phyloP scores from a whole-genome alignment of 2,888 invertebrate species.

The Amphipoea oculea region DNA sequence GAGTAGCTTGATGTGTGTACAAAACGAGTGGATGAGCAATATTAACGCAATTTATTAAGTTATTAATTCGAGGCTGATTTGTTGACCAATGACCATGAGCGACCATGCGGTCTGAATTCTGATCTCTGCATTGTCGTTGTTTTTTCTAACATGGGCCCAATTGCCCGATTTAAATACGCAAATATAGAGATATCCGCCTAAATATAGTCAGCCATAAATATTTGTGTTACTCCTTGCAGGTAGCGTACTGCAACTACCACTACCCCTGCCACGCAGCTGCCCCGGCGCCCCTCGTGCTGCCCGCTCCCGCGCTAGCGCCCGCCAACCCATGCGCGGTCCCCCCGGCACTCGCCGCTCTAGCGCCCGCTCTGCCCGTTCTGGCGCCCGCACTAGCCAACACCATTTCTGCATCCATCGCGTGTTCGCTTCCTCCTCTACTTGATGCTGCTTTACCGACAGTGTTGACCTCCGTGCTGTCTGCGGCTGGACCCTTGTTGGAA shows the following conservation, averaged over 20 bases:
- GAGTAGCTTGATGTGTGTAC: too few species aligned
- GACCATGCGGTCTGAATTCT: not conserved
- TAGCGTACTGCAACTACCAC: slow-evolving; percentile 49
- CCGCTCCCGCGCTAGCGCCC: slow-evolving; percentile 46
- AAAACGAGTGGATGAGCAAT: not conserved
- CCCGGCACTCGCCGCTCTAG: slow-evolving; percentile 64
- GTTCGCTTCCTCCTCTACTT: slow-evolving; percentile 69
- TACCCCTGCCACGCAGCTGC: slow-evolving; percentile 43
- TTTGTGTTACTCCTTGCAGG: slow-evolving; percentile 13
- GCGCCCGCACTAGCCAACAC: slow-evolving; percentile 69
- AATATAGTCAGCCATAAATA: not conserved
- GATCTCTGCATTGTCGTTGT: not conserved
- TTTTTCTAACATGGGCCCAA: not conserved
- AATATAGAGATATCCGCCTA: not conserved
- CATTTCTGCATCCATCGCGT: slow-evolving; percentile 68
- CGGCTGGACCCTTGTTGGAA: slow-evolving; percentile 74
- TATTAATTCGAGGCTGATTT: not conserved
- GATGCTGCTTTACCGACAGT: slow-evolving; percentile 77
- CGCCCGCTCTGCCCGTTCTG: slow-evolving; percentile 67
- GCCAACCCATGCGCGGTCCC: slow-evolving; percentile 47
- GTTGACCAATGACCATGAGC: not conserved
- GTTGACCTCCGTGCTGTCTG: slow-evolving; percentile 75
- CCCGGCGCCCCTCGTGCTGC: slow-evolving; percentile 57
- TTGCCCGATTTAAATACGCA: not conserved
- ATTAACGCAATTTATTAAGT: not conserved